Evolutionary conservation across 2,113 vertebrate species (phyloP).

Genomic region (Megaptera novaeangliae): DNA sequence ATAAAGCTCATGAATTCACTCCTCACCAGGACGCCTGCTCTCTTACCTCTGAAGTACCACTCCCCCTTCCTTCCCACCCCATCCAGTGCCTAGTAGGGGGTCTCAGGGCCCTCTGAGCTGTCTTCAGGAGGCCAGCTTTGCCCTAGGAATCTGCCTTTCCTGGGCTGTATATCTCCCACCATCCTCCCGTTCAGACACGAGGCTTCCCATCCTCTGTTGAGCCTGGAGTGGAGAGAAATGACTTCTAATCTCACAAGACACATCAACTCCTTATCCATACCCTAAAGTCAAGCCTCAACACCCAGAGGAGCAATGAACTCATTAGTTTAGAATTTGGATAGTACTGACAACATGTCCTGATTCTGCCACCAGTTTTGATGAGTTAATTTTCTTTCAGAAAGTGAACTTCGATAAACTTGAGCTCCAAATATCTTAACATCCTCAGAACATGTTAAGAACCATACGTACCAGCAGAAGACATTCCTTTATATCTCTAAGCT

Average conservation of each 20-base stretch:
- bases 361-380: neutral
- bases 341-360: neutral
- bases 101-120: neutral
- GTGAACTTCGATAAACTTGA: neutral
- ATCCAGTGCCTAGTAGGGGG: neutral
- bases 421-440: neutral
- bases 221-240: neutral
- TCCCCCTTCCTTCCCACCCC: neutral
- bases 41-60: neutral
- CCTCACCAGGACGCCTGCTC: neutral
- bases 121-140: neutral
- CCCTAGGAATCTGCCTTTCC: neutral
- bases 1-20: neutral
- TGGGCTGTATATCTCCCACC: neutral
- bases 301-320: neutral
- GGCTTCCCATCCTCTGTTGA: neutral
- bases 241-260: neutral
- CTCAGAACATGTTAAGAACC: neutral
- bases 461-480: neutral
- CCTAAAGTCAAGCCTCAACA: neutral
- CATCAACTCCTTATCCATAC: neutral
- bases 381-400: neutral
- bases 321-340: neutral
- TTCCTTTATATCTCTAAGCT: neutral
- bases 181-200: neutral